Base-by-base conservation (phyloP, 2,113 vertebrate genomes). In the Bostrychus sinensis region DNA sequence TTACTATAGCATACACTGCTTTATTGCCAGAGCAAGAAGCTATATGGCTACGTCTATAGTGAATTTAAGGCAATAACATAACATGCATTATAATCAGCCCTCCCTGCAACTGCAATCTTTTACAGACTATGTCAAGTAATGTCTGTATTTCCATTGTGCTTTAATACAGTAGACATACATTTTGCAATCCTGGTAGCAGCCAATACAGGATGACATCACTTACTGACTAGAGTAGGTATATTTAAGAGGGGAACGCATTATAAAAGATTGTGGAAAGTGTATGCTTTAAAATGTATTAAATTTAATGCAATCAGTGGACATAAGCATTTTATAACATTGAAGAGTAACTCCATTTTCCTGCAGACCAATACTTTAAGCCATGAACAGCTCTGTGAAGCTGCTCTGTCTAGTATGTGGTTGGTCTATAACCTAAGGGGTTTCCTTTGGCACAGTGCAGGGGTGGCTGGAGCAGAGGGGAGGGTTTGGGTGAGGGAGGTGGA, bases 391-490 rank as follows among this genome's bases (percentile, higher is more conserved):
- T 60, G 57, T 34, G 68, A 56, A 42, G 32, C 50, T 46, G 36
- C 32, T 39, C 48, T 48, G 53, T 61, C 8, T 45, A 17, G 39
- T 62, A 70, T 66, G 57, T 53, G 57, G 36, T 2, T 48, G 56
- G 39, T 45, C 25, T 64, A 22, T 48, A 32, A 37, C 42, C 67
- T 12, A 61, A 43, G 23, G 59, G 75, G 75, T 77, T 81, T 81
- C 78, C 72, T 68, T 62, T 70, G 62, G 68, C 62, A 66, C 53
- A 30, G 61, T 51, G 55, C 66, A 76, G 41, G 65, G 70, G 46
- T 65, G 32, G 38, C 48, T 34, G 68, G 25, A 59, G 23, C 45
- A 14, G 56, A 32, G 19, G 56, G 56, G 62, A 39, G 46, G 68
- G 57, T 60, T 57, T 62, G 36, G 23, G 37, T 60, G 59, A 14